phyloP scores from a whole-genome alignment of 2,797 vertebrate species.

The Diglossa cyanea region DNA sequence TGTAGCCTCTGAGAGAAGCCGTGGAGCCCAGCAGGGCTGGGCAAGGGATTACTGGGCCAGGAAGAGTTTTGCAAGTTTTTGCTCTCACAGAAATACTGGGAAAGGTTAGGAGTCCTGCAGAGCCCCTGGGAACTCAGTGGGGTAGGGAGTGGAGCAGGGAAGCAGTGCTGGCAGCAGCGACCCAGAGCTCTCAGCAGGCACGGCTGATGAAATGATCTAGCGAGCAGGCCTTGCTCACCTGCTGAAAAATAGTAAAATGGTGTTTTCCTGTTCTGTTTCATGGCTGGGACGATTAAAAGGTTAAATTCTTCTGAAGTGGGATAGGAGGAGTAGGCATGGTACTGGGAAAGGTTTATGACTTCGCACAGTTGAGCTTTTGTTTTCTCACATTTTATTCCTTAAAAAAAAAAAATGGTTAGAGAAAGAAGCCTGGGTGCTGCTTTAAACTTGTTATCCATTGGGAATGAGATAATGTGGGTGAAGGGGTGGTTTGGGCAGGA shows the following conservation, averaged over 20 bases:
- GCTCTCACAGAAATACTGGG: not conserved
- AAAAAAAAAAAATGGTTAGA: fast-evolving
- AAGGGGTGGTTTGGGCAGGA: not conserved
- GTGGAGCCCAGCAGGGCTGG: not conserved
- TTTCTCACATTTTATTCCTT: not conserved
- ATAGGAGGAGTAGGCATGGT: not conserved
- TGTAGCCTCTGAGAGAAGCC: not conserved
- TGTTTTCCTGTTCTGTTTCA: not conserved
- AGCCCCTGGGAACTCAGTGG: not conserved
- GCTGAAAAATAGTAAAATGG: not conserved
- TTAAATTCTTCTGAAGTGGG: not conserved
- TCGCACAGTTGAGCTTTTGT: slow-evolving; percentile 4
- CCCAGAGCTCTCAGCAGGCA: not conserved
- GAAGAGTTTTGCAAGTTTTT: not conserved
- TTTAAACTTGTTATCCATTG: slow-evolving; percentile 34
- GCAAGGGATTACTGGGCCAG: not conserved
- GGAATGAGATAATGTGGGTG: slow-evolving; percentile 26
- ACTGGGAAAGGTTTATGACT: not conserved
- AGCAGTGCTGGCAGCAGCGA: not conserved
- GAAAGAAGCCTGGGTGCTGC: not conserved
- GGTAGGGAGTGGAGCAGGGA: not conserved
- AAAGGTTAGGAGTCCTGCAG: not conserved
- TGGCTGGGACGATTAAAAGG: not conserved
- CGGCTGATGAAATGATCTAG: not conserved
- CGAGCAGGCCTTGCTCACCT: not conserved